These are phyloP conservation scores for Jordanella pulchra DNA, from an alignment of 2,797 vertebrate genomes.

Conservation along the genomic window DNA sequence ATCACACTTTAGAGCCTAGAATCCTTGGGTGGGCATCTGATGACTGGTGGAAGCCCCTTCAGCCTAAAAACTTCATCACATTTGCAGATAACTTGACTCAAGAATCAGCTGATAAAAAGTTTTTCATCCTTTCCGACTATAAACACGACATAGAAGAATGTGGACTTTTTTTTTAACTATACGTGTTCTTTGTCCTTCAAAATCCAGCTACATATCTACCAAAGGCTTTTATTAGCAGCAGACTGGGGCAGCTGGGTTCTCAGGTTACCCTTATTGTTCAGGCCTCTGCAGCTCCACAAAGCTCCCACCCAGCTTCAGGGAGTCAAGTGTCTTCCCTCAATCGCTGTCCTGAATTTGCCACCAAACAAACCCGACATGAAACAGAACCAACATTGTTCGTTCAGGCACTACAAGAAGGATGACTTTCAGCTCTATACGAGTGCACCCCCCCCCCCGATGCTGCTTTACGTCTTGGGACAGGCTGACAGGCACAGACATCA, in stretches of 20 bases:
- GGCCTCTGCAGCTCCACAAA: constrained; percentile 1
- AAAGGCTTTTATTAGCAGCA: background rate
- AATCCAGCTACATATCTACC: background rate
- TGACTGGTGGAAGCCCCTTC: background rate
- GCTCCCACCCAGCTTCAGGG: constrained; percentile 13
- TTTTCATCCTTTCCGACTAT: background rate
- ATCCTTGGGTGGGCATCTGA: background rate
- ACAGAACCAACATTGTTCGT: background rate
- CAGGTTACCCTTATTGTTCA: constrained; percentile 24
- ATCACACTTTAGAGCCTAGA: background rate
- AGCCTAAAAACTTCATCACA: background rate
- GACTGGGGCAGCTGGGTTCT: background rate
- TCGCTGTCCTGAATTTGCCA: constrained; percentile 27
- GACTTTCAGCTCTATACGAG: background rate
- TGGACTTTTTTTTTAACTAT: background rate
- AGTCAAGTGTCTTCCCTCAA: constrained; percentile 26
- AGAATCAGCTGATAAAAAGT: background rate
- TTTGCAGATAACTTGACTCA: background rate
- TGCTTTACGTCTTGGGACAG: background rate
- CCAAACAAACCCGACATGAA: constrained; percentile 6
- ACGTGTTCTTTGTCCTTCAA: background rate
- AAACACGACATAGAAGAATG: background rate
- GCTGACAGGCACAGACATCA: constrained; percentile 8
- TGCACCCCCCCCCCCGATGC: too few relatives aligned
- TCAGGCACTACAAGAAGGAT: background rate